Percentiles rank a stretch among this genome's conserved stretches.
Evolutionary conservation across 2,113 vertebrate genomes (phyloP).

Genomic region (Oreochromis spilurus): DNA sequence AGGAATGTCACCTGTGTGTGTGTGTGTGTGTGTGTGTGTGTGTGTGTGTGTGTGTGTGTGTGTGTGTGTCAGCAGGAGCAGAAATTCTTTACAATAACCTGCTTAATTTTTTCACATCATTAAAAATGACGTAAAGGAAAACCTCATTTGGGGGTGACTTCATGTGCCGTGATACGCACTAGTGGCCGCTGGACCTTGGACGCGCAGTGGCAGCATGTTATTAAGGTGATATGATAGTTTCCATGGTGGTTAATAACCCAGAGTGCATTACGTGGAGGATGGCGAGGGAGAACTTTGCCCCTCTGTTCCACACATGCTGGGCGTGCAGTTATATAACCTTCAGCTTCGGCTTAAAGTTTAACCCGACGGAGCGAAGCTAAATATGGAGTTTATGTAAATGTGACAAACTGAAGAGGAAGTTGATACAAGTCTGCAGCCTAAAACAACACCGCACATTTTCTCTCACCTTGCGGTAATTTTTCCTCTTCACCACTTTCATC

Average conservation of each 20-base stretch:
- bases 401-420: neutral
- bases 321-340: constrained; percentile 10
- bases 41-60: neutral
- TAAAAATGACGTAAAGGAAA: constrained; percentile 5
- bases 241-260: constrained; percentile 44
- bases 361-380: neutral
- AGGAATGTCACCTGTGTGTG: constrained; percentile 34
- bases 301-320: neutral
- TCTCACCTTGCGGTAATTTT: constrained; percentile 72
- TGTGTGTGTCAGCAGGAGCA: neutral
- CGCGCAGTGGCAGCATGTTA: neutral
- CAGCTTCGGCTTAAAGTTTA: constrained; percentile 18
- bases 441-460: neutral
- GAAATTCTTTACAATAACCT: neutral
- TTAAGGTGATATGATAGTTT: constrained; percentile 27
- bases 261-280: neutral
- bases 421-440: neutral
- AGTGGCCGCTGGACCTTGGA: constrained; percentile 41
- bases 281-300: constrained; percentile 33
- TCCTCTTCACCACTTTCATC: constrained; percentile 68
- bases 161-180: constrained; percentile 4
- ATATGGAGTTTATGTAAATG: constrained; percentile 4
- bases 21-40: neutral
- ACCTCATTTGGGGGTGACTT: neutral
- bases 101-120: neutral